These are phyloP conservation scores for Amphimallon solstitiale DNA, from an alignment of 2,888 invertebrate species.

Conservation along the genomic window DNA sequence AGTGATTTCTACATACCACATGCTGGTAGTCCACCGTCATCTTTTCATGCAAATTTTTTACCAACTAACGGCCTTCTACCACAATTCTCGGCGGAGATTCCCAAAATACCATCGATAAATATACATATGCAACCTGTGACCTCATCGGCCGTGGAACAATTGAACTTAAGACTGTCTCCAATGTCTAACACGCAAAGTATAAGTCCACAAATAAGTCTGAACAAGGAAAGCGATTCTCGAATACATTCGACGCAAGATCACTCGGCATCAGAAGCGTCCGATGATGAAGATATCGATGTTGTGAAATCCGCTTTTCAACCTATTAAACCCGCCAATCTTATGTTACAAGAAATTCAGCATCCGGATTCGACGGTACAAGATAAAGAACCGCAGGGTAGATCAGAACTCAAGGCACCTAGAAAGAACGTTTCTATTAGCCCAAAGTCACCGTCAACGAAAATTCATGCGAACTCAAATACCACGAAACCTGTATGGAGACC, in stretches of 20 bases:
- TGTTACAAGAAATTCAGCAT: slow-evolving; percentile 67
- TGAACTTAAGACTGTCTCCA: slow-evolving; percentile 64
- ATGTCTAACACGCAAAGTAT: slow-evolving; percentile 68
- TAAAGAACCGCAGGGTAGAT: slow-evolving; percentile 53
- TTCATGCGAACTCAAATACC: slow-evolving; percentile 62
- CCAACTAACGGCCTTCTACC: slow-evolving; percentile 59
- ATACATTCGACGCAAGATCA: slow-evolving; percentile 73
- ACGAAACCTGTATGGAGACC: slow-evolving; percentile 81
- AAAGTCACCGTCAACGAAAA: slow-evolving; percentile 67
- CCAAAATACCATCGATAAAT: slow-evolving; percentile 55
- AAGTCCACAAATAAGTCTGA: slow-evolving; percentile 64
- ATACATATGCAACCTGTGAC: slow-evolving; percentile 46
- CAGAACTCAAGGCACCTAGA: slow-evolving; percentile 71
- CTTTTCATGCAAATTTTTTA: slow-evolving; percentile 45
- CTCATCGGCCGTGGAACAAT: slow-evolving; percentile 58
- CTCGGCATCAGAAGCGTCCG: slow-evolving; percentile 68
- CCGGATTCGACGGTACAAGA: slow-evolving; percentile 71
- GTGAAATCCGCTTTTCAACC: slow-evolving; percentile 81
- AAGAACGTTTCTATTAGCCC: slow-evolving; percentile 57
- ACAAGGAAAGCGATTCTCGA: slow-evolving; percentile 63
- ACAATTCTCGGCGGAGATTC: slow-evolving; percentile 63
- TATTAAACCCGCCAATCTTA: slow-evolving; percentile 70
- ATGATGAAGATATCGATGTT: slow-evolving; percentile 76
- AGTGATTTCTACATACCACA: slow-evolving; percentile 48
- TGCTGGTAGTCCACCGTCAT: slow-evolving; percentile 43